Evolutionary conservation across 2,888 invertebrate genomes (phyloP), one percentile per base, ranked within the genome.

Genomic region (Salticus scenicus): DNA sequence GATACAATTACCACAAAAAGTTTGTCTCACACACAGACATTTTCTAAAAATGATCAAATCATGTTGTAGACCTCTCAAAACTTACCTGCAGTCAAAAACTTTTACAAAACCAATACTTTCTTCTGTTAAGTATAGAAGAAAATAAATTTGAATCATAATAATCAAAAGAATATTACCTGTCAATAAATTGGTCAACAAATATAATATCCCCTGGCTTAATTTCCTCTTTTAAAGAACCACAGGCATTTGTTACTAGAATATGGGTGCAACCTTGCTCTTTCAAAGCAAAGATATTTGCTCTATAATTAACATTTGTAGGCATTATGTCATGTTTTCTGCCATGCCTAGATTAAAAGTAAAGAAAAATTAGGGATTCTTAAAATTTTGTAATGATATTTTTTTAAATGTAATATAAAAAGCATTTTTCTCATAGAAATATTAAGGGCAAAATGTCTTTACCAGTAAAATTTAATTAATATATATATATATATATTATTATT

Each of bases 281-380:
- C 88, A 99, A 91, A 0, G 98, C 98, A 95, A 97, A 97, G 83
- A 99, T 94, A 91, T 99, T 99, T 0, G 99, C 99, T 81, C 98
- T 94, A 91, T 97, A 99, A 92, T 99, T 99, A 0, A 99, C 94
- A 89, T 95, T 94, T 1, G 95, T 94, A 0, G 99, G 99, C 92
- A 94, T 95, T 72, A 95, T 94, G 51, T 91, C 91, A 89, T 95
- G 95, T 27, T 92, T 92, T 12, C 93, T 90, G 1, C 94, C 94
- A 91, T 95, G 95, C 89, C 94, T 93, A 73, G 20, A 63, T 63
- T n/a, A 78, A n/a, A 69, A 37, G 12, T 57, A 1, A 24, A 66
- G 17, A 66, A 66, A 66, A 4, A 12, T 66, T 66, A 30, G 1
- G 24, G 14, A 5, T 14, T 64, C 24, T 20, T 20, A 1, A 64